Evolutionary conservation across 2,888 invertebrate species (phyloP), one percentile per base, ranked within the genome.

Genomic region (Coronaproctus castanopsis): DNA sequence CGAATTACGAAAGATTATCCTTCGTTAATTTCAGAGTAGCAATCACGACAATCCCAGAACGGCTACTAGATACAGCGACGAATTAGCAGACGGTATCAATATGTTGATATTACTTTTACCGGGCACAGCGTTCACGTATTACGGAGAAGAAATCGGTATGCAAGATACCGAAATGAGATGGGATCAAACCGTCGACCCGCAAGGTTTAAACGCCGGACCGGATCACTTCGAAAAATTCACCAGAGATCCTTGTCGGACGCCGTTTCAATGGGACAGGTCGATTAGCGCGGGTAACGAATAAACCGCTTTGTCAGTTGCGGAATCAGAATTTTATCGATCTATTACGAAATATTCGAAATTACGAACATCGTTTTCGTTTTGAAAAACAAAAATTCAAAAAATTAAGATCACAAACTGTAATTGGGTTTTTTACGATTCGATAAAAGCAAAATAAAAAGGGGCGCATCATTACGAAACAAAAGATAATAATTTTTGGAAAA

Each of bases 141-240:
- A 89, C 67, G 88, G 89, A 1, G 88, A 90, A 69, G 89, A 90
- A 70, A 77, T 90, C 57, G 88, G 84, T 8, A 84, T 88, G 85
- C 75, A 76, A 0, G 80, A 87, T 68, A 69, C 69, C 0, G 58
- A 54, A 66, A 74, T 83, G 20, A 75, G 76, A 2, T 82, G 78
- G 76, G 71, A 76, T 2, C 77, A 83, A 58, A 82, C 81, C 0
- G 70, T 75, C 0, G 85, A 82, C 71, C 80, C 82, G 0, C 75
- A 77, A 2, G 83, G 81, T 1, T 79, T 78, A 67, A 79, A 79
- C 66, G 78, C 78, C 0, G 82, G 82, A 64, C 76, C 78, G 0
- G 65, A 74, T 1, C 75, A 78, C 63, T 83, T 80, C 69, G 71
- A 74, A 63, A 66, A 71, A 50, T 74, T 71, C 24, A 78, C 80